phyloP scores from a whole-genome alignment of 2,797 vertebrate species.

The Hippopotamyrus pictus region DNA sequence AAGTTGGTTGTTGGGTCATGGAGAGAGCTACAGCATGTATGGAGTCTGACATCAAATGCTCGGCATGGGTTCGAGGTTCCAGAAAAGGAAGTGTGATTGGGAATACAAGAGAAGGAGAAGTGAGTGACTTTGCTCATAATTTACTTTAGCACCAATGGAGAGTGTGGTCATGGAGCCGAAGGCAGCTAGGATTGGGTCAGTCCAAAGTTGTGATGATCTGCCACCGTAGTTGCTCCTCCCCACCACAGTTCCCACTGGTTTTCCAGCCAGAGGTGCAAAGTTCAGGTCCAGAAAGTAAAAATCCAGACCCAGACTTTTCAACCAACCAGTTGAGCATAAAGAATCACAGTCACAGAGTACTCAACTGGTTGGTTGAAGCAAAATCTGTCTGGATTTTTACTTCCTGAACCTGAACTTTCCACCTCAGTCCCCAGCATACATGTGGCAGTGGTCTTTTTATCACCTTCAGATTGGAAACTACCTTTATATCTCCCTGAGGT shows the following conservation, averaged over 20 bases:
- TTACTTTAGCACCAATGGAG: background rate
- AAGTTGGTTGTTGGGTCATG: background rate
- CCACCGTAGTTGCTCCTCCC: background rate
- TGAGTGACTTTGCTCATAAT: background rate
- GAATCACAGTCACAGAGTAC: background rate
- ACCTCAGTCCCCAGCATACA: background rate
- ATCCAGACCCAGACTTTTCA: background rate
- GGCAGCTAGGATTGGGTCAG: background rate
- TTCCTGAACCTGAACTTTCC: background rate
- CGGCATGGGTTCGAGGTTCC: background rate
- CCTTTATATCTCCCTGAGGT: background rate
- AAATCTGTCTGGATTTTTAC: background rate
- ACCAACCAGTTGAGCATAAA: background rate
- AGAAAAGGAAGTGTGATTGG: background rate
- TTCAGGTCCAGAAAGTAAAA: background rate
- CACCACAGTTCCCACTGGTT: background rate
- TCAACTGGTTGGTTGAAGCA: background rate
- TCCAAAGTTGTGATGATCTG: background rate
- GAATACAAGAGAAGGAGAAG: background rate
- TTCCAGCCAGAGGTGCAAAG: background rate
- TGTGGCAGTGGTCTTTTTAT: background rate
- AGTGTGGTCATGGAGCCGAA: background rate
- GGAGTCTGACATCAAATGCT: background rate
- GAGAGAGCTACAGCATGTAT: background rate
- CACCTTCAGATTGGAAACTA: background rate